These are phyloP conservation scores for Bujurquina vittata DNA, from an alignment of 2,113 vertebrate species.

Conservation along the genomic window DNA sequence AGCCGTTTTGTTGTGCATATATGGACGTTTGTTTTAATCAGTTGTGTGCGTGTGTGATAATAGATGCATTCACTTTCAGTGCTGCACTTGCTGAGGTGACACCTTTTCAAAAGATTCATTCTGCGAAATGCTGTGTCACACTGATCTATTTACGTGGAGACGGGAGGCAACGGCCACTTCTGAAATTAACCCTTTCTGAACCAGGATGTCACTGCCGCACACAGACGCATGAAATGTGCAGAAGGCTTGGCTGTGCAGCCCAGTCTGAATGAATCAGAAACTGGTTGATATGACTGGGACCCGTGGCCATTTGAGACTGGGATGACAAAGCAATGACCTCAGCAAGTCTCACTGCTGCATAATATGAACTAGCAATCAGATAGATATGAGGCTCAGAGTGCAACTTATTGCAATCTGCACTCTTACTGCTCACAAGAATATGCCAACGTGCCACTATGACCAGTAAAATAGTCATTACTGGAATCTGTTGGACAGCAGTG, in stretches of 20 bases:
- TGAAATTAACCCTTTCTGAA: slow-evolving; percentile 74
- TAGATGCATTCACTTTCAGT: slow-evolving; percentile 3
- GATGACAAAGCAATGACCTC: slow-evolving; percentile 73
- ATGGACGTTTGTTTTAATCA: neutral
- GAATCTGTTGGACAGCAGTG: neutral
- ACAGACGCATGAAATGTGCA: slow-evolving; percentile 28
- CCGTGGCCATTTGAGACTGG: slow-evolving; percentile 56
- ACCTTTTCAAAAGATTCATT: slow-evolving; percentile 62
- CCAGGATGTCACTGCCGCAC: slow-evolving; percentile 61
- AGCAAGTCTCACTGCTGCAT: slow-evolving; percentile 40
- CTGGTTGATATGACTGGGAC: slow-evolving; percentile 68
- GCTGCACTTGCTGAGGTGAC: slow-evolving; percentile 36
- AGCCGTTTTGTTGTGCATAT: neutral
- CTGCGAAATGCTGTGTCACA: slow-evolving; percentile 66
- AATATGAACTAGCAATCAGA: slow-evolving; percentile 41
- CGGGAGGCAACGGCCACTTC: slow-evolving; percentile 69
- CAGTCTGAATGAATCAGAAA: slow-evolving; percentile 74
- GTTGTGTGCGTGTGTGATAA: neutral
- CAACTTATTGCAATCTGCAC: slow-evolving; percentile 35
- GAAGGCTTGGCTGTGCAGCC: slow-evolving; percentile 55
- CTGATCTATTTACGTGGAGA: slow-evolving; percentile 62
- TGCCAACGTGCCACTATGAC: neutral
- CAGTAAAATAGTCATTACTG: neutral
- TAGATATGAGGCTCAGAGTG: slow-evolving; percentile 12
- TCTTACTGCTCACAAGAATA: neutral